Percentiles rank a stretch among this genome's conserved stretches.
phyloP scores from a whole-genome alignment of 2,113 vertebrate genomes.

The Carettochelys insculpta region DNA sequence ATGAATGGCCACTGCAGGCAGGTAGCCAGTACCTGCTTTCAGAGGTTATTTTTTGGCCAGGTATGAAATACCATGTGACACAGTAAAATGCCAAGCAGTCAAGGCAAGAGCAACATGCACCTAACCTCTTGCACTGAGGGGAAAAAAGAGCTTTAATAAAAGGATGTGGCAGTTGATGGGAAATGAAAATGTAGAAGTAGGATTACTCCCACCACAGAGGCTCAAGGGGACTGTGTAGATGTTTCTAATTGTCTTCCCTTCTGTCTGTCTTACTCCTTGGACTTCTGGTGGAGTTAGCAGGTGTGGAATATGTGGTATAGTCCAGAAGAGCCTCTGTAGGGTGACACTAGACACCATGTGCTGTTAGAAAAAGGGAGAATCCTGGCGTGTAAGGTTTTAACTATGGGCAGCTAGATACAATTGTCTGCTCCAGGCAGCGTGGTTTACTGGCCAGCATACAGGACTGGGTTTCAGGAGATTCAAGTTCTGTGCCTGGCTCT shows the following conservation, averaged over 20 bases:
- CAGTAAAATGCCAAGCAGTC: slow-evolving; percentile 56
- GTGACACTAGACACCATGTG: neutral
- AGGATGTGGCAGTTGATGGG: slow-evolving; percentile 39
- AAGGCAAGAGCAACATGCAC: neutral
- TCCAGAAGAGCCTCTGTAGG: neutral
- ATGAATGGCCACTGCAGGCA: neutral
- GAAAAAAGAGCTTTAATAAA: slow-evolving; percentile 68
- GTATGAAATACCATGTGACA: neutral
- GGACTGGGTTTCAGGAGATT: neutral
- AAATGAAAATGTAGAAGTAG: slow-evolving; percentile 41
- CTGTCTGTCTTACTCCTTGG: neutral
- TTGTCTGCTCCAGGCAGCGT: accelerated
- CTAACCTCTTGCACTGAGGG: slow-evolving; percentile 48
- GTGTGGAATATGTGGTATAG: neutral
- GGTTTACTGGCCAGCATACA: neutral
- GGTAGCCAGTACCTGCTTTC: neutral
- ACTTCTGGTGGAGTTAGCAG: neutral
- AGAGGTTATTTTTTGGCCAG: slow-evolving; percentile 47
- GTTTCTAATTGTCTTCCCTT: neutral
- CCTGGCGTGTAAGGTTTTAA: neutral
- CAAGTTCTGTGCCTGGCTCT: too few species aligned
- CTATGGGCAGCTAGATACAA: neutral
- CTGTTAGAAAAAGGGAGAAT: neutral
- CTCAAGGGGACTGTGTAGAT: neutral
- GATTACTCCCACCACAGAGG: neutral